Percentiles rank a stretch among this genome's conserved stretches.
phyloP scores from a whole-genome alignment of 2,797 vertebrate genomes.

The Antrozous pallidus region DNA sequence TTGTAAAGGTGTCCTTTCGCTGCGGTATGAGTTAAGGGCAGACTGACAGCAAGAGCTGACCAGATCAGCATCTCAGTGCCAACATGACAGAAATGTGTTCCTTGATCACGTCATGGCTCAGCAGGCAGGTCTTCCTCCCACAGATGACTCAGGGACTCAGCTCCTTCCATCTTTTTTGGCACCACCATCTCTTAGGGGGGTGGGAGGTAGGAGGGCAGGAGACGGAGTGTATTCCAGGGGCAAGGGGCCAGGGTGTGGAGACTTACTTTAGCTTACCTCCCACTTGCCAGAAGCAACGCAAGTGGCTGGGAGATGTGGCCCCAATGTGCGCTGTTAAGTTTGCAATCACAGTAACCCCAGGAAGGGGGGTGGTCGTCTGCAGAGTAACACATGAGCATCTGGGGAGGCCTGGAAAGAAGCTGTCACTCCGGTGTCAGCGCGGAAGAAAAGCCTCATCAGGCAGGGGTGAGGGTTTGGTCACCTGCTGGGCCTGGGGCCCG shows the following conservation, averaged over 20 bases:
- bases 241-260: not conserved
- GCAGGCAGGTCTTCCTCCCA: not conserved
- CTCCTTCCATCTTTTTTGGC: not conserved
- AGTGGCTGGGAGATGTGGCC: not conserved
- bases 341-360: not conserved
- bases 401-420: not conserved
- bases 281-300: not conserved
- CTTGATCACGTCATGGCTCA: not conserved
- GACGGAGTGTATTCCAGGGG: not conserved
- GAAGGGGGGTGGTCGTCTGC: not conserved
- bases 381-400: not conserved
- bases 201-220: rapidly evolving
- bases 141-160: not conserved
- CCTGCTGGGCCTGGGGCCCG: rapidly evolving
- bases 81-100: not conserved
- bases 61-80: not conserved
- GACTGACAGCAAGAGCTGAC: rapidly evolving
- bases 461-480: too few species aligned
- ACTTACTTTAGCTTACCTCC: not conserved
- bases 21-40: not conserved
- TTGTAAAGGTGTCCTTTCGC: not conserved
- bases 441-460: not conserved
- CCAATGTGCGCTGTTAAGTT: too few species aligned
- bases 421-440: not conserved
- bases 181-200: too few species aligned